Evolutionary conservation across 2,797 vertebrate species (phyloP), one percentile per base, ranked within the genome.

Genomic region (Mus spretus): DNA sequence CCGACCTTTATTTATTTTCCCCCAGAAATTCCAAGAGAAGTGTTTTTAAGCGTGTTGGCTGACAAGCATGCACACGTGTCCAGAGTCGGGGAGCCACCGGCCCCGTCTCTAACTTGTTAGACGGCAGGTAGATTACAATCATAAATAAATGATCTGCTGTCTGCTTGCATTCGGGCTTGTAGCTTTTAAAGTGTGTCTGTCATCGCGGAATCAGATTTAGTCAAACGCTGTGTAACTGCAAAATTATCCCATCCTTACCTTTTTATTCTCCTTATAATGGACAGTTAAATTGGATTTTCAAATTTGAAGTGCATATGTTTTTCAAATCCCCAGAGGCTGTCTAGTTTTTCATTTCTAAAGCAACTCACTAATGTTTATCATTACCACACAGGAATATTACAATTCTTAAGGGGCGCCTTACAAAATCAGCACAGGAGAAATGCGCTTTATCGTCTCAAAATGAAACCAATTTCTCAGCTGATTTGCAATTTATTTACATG

Each of bases 101-200:
- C 95, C 59, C 97, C 95, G 98, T 98, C 98, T 98, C 98, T 98
- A 98, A 98, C 98, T 98, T 98, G 98, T 98, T 98, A 99, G 98
- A 99, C 98, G 98, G 98, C 97, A 98, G 98, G 98, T 98, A 98
- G 99, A 99, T 99, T 98, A 98, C 98, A 98, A 98, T 98, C 98
- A 99, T 99, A 98, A 99, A 99, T 99, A 99, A 99, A 99, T 99
- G 98, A 99, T 99, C 98, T 98, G 98, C 98, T 99, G 99, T 99
- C 99, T 98, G 98, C 98, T 98, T 95, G 97, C 98, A 99, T 99
- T 98, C 98, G 98, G 98, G 98, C 98, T 97, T 97, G 98, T 98
- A 98, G 98, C 98, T 98, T 98, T 99, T 98, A 98, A 99, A 98
- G 98, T 98, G 98, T 98, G 98, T 98, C 98, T 99, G 98, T 99